Conservation (phyloP, 1,140 invertebrate species). For the Drosophila sechellia region DNA sequence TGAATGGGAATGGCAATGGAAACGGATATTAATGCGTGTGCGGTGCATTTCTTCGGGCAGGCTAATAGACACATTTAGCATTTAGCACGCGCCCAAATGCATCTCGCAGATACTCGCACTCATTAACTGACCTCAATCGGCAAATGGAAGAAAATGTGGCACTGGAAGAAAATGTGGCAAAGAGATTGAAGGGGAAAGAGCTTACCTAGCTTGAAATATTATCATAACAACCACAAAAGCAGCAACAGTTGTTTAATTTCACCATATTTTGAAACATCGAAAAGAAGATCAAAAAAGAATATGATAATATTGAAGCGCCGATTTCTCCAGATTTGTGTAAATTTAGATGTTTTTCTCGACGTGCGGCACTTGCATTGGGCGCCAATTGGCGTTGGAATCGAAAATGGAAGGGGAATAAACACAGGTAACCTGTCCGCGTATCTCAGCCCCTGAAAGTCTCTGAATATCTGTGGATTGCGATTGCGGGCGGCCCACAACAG, state of each 20-base stretch:
- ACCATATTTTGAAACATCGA: neutral
- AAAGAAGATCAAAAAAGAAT: neutral
- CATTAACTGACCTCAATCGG: slow-evolving; percentile 27
- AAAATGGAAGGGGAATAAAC: neutral
- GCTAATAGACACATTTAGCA: slow-evolving; percentile 71
- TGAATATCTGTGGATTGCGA: slow-evolving; percentile 34
- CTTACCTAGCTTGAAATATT: too few relatives aligned
- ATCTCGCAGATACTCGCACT: slow-evolving; percentile 54
- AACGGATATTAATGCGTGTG: slow-evolving; percentile 25
- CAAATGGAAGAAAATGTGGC: slow-evolving; percentile 26
- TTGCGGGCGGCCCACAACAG: slow-evolving; percentile 44
- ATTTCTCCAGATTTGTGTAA: neutral
- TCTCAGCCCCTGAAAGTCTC: slow-evolving; percentile 26
- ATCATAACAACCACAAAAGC: neutral
- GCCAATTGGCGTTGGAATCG: slow-evolving; percentile 45
- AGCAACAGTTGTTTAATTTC: neutral
- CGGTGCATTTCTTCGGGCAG: slow-evolving; percentile 2
- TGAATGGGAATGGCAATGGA: slow-evolving; percentile 22
- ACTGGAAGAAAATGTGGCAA: slow-evolving; percentile 12
- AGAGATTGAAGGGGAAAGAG: too few relatives aligned
- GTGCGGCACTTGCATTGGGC: slow-evolving; percentile 24
- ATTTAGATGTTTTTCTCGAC: neutral
- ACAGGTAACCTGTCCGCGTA: slow-evolving; percentile 47
- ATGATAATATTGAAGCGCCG: neutral
- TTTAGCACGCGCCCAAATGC: slow-evolving; percentile 73